These are phyloP conservation scores for Sebastes aleutianus DNA, from an alignment of 2,797 vertebrate species.

Conservation along the genomic window DNA sequence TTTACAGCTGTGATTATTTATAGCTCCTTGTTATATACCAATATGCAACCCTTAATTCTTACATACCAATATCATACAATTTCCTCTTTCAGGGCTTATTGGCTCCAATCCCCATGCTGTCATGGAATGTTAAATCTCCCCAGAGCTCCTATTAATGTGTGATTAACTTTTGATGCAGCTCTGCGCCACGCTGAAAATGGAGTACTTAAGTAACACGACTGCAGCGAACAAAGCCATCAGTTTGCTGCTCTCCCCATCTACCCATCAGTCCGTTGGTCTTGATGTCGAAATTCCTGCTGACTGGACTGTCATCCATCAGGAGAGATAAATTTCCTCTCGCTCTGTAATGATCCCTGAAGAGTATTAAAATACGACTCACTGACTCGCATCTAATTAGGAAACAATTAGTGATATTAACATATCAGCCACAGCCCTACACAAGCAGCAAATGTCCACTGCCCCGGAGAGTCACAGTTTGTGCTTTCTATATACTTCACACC, in stretches of 20 bases:
- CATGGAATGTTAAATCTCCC: constrained; percentile 67
- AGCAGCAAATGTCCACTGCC: constrained; percentile 58
- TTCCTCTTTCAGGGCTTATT: constrained; percentile 55
- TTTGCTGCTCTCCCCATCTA: constrained; percentile 31
- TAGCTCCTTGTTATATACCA: constrained; percentile 8
- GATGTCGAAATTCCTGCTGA: constrained; percentile 66
- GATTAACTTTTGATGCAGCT: constrained; percentile 74
- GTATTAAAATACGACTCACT: constrained; percentile 74
- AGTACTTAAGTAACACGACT: constrained; percentile 65
- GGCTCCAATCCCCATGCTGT: constrained; percentile 59
- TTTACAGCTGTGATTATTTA: constrained; percentile 40
- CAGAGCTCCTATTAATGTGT: constrained; percentile 73
- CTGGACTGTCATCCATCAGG: constrained; percentile 65
- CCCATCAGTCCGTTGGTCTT: constrained; percentile 41
- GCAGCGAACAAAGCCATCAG: constrained; percentile 59
- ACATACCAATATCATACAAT: constrained; percentile 15
- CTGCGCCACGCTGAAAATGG: constrained; percentile 63
- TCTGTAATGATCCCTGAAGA: constrained; percentile 75
- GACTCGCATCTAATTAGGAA: constrained; percentile 79
- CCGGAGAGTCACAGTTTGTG: constrained; percentile 61
- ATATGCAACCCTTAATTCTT: constrained; percentile 7
- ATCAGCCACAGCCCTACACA: constrained; percentile 56
- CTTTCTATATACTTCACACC: constrained; percentile 47
- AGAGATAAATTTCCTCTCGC: constrained; percentile 56
- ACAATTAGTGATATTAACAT: constrained; percentile 81